These are phyloP conservation scores for Gryllus bimaculatus DNA, from an alignment of 1,140 invertebrate species.

Conservation along the genomic window DNA sequence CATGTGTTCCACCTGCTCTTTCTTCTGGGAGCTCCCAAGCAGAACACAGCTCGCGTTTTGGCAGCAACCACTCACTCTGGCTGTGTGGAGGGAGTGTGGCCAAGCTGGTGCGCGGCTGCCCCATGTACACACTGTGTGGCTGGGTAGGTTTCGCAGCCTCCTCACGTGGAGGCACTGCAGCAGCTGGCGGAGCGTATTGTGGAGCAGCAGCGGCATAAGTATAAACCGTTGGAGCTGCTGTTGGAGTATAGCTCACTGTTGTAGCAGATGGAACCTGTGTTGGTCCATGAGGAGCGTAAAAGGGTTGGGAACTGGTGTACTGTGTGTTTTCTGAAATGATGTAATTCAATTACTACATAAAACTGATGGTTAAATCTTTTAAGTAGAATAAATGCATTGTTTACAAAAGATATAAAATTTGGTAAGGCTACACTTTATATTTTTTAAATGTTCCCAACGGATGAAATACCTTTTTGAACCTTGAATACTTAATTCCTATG, in stretches of 20 bases:
- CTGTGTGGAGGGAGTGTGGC: slow-evolving; percentile 8
- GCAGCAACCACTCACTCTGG: not conserved
- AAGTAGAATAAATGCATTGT: not conserved
- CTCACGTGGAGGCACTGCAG: slow-evolving; percentile 1
- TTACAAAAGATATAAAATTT: no score
- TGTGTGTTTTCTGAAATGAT: slow-evolving; percentile 22
- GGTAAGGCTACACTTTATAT: no score
- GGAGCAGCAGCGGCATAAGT: slow-evolving; percentile 30
- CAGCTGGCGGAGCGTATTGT: slow-evolving; percentile 28
- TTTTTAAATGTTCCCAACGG: no score
- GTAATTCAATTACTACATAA: not conserved
- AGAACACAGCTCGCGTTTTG: no score
- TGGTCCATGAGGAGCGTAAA: slow-evolving; percentile 29
- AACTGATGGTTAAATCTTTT: not conserved
- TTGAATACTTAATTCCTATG: no score
- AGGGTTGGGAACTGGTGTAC: slow-evolving; percentile 24
- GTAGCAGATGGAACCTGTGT: slow-evolving; percentile 32
- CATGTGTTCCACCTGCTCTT: no score
- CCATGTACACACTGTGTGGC: slow-evolving; percentile 18
- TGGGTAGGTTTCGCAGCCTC: not conserved
- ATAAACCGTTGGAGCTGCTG: slow-evolving; percentile 32
- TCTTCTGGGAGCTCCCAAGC: no score
- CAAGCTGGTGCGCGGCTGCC: slow-evolving; percentile 9
- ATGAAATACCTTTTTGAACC: no score
- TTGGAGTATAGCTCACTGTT: slow-evolving; percentile 32